Evolutionary conservation across 1,140 invertebrate species (phyloP).

Genomic region (Berghia stephanieae): DNA sequence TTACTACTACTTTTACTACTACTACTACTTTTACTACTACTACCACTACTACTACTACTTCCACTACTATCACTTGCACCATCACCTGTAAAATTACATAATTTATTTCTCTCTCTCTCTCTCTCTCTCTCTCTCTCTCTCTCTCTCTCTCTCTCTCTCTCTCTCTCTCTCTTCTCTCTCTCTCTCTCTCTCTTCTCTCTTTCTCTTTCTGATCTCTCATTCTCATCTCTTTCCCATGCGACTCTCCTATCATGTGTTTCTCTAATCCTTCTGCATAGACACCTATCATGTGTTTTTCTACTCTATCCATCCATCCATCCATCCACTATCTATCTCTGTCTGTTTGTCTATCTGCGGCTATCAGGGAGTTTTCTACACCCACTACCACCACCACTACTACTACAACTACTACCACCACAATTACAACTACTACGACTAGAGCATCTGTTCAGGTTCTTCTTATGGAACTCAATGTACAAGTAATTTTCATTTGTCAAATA

Average conservation of each 20-base stretch:
- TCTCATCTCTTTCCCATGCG: neutral
- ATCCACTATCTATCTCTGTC: no score
- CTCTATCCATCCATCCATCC: neutral
- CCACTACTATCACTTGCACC: no score
- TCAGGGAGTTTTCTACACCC: no score
- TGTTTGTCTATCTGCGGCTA: no score
- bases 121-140: constrained; percentile 19
- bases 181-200: neutral
- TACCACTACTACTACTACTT: no score
- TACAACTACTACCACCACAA: no score
- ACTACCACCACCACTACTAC: no score
- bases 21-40: no score
- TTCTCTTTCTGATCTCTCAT: neutral
- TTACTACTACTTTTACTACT: no score
- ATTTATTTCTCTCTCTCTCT: constrained; percentile 11
- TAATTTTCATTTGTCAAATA: constrained; percentile 49
- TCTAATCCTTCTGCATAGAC: neutral
- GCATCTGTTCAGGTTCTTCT: constrained; percentile 26
- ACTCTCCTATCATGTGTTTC: neutral
- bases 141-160: constrained; percentile 17
- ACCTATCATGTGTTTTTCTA: neutral
- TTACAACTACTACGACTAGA: constrained; percentile 29
- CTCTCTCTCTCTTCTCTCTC: constrained; percentile 31
- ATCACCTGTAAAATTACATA: no score
- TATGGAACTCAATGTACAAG: constrained; percentile 38